phyloP scores from a whole-genome alignment of 2,888 invertebrate genomes.

The Drosophila picticornis region DNA sequence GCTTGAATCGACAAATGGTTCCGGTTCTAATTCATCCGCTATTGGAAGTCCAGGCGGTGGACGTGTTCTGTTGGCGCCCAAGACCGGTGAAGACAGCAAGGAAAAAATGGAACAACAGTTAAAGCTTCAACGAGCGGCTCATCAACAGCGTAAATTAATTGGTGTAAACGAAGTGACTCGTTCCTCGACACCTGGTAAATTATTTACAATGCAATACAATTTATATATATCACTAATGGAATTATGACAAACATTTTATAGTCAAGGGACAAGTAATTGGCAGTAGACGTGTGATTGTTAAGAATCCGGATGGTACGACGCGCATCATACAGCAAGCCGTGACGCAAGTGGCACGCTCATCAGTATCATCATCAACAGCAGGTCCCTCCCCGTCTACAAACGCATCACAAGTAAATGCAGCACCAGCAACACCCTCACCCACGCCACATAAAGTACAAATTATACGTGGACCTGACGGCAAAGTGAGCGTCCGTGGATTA shows the following conservation, averaged over 20 bases:
- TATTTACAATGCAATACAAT: background rate
- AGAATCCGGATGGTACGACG: constrained; percentile 87
- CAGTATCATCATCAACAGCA: constrained; percentile 86
- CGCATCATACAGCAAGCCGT: constrained; percentile 89
- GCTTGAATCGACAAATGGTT: constrained; percentile 88
- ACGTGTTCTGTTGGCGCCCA: constrained; percentile 85
- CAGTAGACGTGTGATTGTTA: constrained; percentile 85
- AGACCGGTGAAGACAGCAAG: constrained; percentile 88
- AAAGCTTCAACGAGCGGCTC: constrained; percentile 94
- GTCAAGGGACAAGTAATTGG: constrained; percentile 81
- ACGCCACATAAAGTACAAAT: constrained; percentile 93
- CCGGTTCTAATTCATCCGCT: constrained; percentile 62
- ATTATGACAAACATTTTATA: constrained; percentile 17
- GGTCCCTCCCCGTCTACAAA: constrained; percentile 84
- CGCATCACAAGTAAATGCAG: constrained; percentile 30
- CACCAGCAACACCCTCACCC: constrained; percentile 87
- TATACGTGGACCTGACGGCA: constrained; percentile 95
- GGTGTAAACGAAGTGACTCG: constrained; percentile 51
- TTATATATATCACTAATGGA: background rate
- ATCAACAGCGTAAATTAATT: constrained; percentile 92
- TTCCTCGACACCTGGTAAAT: constrained; percentile 69
- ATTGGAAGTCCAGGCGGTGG: constrained; percentile 67
- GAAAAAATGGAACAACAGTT: constrained; percentile 97
- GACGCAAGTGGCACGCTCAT: constrained; percentile 86
- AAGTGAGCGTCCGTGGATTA: constrained; percentile 95